A percentile compares a stretch with the other conserved stretches of the same genome.
Evolutionary conservation across 2,888 invertebrate genomes (phyloP).

Genomic region (Ommatoiulus sabulosus): DNA sequence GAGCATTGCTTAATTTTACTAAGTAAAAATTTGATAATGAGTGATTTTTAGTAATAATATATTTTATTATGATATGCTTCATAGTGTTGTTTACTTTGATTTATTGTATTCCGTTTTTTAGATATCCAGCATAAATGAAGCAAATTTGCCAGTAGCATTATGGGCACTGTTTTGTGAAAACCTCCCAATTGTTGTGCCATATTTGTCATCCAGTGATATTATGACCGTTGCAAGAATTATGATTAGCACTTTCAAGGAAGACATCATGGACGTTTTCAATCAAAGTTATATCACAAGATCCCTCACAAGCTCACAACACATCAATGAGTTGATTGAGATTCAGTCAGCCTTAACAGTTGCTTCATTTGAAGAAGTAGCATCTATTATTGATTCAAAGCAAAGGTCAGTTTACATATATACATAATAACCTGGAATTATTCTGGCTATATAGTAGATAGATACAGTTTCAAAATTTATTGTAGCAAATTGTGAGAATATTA

Average conservation of each 20-base stretch:
- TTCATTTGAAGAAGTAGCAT: neutral
- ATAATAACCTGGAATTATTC: too few relatives aligned
- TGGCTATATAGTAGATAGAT: too few relatives aligned
- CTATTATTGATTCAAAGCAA: neutral
- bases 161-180: neutral
- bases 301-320: neutral
- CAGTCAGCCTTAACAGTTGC: neutral
- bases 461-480: too few relatives aligned
- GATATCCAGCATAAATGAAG: neutral
- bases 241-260: constrained; percentile 1
- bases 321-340: neutral
- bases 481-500: too few relatives aligned
- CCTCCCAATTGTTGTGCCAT: neutral
- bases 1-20: too few relatives aligned
- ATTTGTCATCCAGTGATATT: neutral
- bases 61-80: too few relatives aligned
- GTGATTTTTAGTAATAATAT: too few relatives aligned
- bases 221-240: neutral
- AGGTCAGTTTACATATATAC: neutral
- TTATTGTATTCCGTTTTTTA: neutral
- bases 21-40: too few relatives aligned
- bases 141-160: constrained; percentile 16
- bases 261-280: neutral
- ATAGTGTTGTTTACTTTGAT: neutral
- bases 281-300: neutral